Evolutionary conservation across 2,113 vertebrate species (phyloP).

Genomic region (Elephas maximus): DNA sequence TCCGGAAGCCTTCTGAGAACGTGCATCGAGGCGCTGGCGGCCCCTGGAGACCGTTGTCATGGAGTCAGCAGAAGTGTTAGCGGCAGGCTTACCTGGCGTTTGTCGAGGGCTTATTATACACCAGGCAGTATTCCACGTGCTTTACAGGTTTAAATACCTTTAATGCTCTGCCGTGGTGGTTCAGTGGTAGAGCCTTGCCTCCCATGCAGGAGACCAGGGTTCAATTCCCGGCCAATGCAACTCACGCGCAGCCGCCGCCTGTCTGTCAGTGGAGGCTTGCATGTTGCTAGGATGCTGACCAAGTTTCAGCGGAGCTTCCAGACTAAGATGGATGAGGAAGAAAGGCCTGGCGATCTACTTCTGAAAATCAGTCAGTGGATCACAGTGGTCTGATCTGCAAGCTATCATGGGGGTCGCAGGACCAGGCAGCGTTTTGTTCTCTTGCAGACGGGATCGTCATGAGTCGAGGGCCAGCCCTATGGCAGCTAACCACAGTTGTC

Average conservation of each 20-base stretch:
- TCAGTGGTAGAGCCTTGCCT: background rate
- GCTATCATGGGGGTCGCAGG: too few relatives aligned
- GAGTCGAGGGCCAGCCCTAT: too few relatives aligned
- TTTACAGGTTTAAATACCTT: background rate
- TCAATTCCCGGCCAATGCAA: background rate
- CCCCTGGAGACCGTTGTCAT: fast-evolving
- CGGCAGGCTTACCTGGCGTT: fast-evolving
- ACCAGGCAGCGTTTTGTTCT: too few relatives aligned
- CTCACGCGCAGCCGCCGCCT: background rate
- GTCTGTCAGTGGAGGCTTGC: background rate
- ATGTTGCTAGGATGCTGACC: too few relatives aligned
- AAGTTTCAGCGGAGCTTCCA: background rate
- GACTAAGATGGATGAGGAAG: background rate
- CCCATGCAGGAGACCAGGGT: background rate
- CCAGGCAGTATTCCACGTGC: background rate
- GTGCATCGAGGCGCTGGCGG: background rate
- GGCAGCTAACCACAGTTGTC: too few relatives aligned
- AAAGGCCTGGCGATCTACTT: background rate
- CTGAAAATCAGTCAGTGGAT: too few relatives aligned
- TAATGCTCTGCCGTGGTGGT: fast-evolving
- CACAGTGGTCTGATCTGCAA: too few relatives aligned
- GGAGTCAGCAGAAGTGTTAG: fast-evolving
- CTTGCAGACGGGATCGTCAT: too few relatives aligned
- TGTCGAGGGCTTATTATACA: fast-evolving
- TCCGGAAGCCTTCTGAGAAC: fast-evolving